These are phyloP conservation scores for Chrysochloris asiatica DNA, from an alignment of 2,113 vertebrate species.

Conservation along the genomic window DNA sequence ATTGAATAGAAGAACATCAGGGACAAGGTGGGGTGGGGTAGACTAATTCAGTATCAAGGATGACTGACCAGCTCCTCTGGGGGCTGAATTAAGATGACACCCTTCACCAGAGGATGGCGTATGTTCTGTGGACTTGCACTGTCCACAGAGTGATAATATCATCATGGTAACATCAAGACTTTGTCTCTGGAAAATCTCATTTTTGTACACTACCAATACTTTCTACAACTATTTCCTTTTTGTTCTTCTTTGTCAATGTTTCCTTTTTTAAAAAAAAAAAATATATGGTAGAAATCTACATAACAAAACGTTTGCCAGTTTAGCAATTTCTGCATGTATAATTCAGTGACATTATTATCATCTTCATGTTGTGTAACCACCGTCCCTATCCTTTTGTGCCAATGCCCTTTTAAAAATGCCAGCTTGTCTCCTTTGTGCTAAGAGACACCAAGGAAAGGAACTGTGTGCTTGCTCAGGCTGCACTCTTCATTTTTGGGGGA, in stretches of 20 bases:
- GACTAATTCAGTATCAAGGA: not conserved
- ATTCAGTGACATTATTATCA: not conserved
- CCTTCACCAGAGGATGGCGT: too few relatives aligned
- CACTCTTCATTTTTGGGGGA: not conserved
- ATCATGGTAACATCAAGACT: not conserved
- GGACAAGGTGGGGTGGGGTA: fast-evolving
- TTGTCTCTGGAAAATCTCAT: not conserved
- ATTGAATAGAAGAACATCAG: not conserved
- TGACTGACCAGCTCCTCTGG: not conserved
- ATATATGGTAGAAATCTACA: not conserved
- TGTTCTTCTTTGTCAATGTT: not conserved
- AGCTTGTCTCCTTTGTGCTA: not conserved
- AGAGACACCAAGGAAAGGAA: not conserved
- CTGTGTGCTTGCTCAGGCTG: not conserved
- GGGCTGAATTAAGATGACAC: not conserved
- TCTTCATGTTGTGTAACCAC: not conserved
- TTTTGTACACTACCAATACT: not conserved
- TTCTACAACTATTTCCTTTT: not conserved
- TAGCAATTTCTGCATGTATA: not conserved
- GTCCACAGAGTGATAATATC: fast-evolving
- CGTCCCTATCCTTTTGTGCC: not conserved
- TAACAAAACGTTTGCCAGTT: not conserved
- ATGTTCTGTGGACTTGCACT: too few relatives aligned
- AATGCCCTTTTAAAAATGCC: not conserved
- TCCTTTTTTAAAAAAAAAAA: not conserved